phyloP scores from a whole-genome alignment of 1,140 invertebrate genomes.

The Lanistes nyassanus region DNA sequence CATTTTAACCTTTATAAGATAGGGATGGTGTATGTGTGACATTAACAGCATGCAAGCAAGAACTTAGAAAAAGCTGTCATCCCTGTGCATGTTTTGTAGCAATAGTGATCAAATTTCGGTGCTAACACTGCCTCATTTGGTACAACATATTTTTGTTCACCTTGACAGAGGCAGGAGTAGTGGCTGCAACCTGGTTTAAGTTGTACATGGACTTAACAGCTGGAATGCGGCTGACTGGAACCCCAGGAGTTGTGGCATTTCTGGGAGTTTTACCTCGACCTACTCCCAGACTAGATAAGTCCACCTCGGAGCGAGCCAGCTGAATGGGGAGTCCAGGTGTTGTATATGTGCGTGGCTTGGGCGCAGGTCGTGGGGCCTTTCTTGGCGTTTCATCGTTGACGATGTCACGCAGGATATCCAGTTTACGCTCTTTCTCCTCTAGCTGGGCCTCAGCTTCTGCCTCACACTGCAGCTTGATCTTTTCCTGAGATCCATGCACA shows the following conservation, averaged over 20 bases:
- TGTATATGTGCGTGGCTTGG: constrained; percentile 57
- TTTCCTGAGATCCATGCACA: constrained; percentile 41
- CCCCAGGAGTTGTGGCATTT: constrained; percentile 22
- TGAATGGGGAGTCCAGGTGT: constrained; percentile 40
- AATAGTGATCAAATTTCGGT: too few relatives aligned
- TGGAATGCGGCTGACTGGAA: constrained; percentile 27
- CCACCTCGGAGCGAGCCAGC: constrained; percentile 19
- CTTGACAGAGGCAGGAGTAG: constrained; percentile 23
- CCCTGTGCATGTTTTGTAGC: too few relatives aligned
- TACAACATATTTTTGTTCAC: neutral
- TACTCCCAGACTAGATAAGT: constrained; percentile 11
- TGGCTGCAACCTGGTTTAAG: constrained; percentile 37
- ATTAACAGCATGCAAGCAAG: too few relatives aligned
- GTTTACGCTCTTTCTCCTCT: constrained; percentile 54
- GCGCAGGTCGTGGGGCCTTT: constrained; percentile 30
- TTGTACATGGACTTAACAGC: constrained; percentile 44
- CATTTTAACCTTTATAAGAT: too few relatives aligned
- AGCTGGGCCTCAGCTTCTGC: constrained; percentile 49
- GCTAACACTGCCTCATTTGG: too few relatives aligned
- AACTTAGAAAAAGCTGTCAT: too few relatives aligned
- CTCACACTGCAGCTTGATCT: constrained; percentile 53
- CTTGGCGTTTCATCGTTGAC: constrained; percentile 39
- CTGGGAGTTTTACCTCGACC: constrained; percentile 29
- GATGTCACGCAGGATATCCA: constrained; percentile 55
- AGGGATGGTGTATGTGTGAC: too few relatives aligned